Percentiles rank a stretch among this genome's conserved stretches.
phyloP scores from a whole-genome alignment of 2,888 invertebrate genomes.

The Agrypnus murinus region DNA sequence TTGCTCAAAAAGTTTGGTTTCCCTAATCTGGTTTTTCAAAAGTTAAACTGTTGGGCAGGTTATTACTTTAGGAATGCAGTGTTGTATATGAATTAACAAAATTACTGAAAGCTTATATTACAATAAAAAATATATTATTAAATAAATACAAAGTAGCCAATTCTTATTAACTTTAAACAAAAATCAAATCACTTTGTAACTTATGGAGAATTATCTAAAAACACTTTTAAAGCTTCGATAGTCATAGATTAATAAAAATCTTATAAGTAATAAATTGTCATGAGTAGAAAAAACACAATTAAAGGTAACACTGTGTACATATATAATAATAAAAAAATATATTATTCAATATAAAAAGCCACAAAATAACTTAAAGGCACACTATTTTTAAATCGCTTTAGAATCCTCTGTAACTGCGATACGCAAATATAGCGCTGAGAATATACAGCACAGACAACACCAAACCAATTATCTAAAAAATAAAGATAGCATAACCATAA shows the following conservation, averaged over 20 bases:
- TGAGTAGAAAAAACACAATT: background rate
- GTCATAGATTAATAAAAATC: constrained; percentile 1
- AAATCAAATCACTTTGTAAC: too few relatives aligned
- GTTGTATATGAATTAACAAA: too few relatives aligned
- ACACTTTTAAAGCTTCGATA: too few relatives aligned
- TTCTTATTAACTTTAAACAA: too few relatives aligned
- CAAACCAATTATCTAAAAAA: constrained; percentile 82
- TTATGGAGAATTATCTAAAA: background rate
- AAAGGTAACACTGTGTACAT: background rate
- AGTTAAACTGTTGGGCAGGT: too few relatives aligned
- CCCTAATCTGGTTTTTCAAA: too few relatives aligned
- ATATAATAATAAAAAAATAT: background rate
- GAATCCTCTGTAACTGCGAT: constrained; percentile 84
- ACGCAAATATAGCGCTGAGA: constrained; percentile 84
- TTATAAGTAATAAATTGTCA: background rate
- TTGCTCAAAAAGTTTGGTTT: too few relatives aligned
- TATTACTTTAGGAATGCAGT: too few relatives aligned
- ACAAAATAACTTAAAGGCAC: background rate
- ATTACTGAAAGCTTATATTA: too few relatives aligned
- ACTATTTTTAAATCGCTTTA: constrained; percentile 68
- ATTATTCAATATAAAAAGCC: background rate
- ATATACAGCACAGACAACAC: constrained; percentile 83
- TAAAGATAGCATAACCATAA: constrained; percentile 16
- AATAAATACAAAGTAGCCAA: too few relatives aligned
- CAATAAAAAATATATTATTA: too few relatives aligned